Base-by-base conservation (phyloP, 2,113 vertebrate species). In the Galeopterus variegatus region DNA sequence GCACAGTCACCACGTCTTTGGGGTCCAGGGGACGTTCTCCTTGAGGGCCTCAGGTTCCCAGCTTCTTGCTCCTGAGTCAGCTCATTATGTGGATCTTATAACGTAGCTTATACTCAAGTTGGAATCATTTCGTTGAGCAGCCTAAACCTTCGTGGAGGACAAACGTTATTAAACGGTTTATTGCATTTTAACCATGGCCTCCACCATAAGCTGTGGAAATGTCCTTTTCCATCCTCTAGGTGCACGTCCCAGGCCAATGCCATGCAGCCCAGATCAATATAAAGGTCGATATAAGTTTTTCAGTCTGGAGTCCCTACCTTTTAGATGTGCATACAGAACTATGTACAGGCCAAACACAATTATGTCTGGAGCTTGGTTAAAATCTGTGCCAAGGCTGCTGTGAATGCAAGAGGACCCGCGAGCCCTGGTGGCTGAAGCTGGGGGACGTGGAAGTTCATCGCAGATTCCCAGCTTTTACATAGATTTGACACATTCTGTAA, bases 41-140 rank as follows among this genome's bases (percentile, higher is more conserved):
- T 60, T 11, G 13, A 79, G 26, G 36, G 15, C 26, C 18, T 85
- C 77, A 72, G 8, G 12, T 86, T 85, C 72, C 77, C 18, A 58
- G 28, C 31, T 31, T 70, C 19, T 50, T 89, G 65, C 13, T 75
- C 64, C 73, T 96, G 65, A 91, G 85, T 93, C 77, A 73, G 11
- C 54, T 76, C 65, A 76, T 65, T 87, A 83, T 93, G 54, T 81
- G 41, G 65, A 45, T 89, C 14, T 45, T 58, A 65, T 95, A 64
- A 95, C 65, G 8, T 45, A 31, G 45, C 76, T 88, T 48, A 77
- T 82, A 26, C 36, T 89, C 36, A 60, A 76, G 82, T 76, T 86
- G 21, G 89, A 89, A 82, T 72, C 41, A 95, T 75, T 95, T 85
- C 86, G 76, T 65, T 93, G 65, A 92, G 28, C 62, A 96, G 67